Evolutionary conservation across 37 sponge, comb jelly and placozoan genomes (phyloP).

Genomic region (Aphrocallistes beatrix): DNA sequence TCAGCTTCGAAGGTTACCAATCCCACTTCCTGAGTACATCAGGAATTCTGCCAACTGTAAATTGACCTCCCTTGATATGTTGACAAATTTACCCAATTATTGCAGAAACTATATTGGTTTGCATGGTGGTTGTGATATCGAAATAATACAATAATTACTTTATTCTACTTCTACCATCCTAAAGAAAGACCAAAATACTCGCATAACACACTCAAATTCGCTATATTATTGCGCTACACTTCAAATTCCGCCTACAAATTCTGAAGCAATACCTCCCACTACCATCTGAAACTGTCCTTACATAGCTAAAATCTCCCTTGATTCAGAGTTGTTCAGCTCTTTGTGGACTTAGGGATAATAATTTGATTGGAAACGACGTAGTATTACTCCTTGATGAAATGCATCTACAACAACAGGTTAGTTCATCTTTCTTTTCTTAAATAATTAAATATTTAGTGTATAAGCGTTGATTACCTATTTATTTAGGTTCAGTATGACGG

Average conservation of each 20-base stretch:
- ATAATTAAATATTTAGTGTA: neutral
- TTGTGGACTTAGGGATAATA: neutral
- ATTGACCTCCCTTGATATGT: neutral
- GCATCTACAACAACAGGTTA: neutral
- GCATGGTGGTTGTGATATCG: neutral
- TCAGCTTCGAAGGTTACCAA: neutral
- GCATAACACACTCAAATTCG: neutral
- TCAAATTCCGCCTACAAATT: neutral
- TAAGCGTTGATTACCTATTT: neutral
- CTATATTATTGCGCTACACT: neutral
- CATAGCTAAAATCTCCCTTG: neutral
- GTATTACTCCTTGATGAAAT: neutral
- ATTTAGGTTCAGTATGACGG: neutral
- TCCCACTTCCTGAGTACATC: neutral
- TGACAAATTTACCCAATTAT: too few species aligned
- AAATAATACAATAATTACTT: neutral
- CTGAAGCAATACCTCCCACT: neutral
- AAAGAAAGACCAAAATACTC: neutral
- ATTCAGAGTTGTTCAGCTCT: neutral
- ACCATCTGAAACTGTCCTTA: neutral
- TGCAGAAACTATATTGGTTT: too few species aligned
- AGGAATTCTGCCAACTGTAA: neutral
- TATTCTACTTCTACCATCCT: neutral
- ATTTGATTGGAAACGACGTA: neutral
- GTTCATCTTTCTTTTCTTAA: neutral